Evolutionary conservation across 2,797 vertebrate genomes (phyloP), one percentile per base, ranked within the genome.

Genomic region (Takifugu rubripes): DNA sequence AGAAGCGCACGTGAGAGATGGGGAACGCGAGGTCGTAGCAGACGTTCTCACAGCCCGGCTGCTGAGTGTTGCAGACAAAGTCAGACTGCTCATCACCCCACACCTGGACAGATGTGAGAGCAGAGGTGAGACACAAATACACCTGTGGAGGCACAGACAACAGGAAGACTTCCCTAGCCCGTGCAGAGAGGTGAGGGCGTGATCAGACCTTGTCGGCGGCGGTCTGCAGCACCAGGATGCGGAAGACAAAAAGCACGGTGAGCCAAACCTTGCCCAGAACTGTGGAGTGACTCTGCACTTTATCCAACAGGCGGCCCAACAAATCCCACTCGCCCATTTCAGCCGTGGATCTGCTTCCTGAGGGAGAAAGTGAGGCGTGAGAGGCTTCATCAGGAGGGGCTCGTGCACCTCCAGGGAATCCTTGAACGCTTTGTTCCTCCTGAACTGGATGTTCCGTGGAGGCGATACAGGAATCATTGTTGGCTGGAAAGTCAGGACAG

Each of bases 241-340:
- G 91, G 86, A 99, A 99, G 69, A 99, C 92, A 54, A 99, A 98
- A 25, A 99, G 92, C 56, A 98, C 94, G 0, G 94, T 96, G 75
- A 99, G 92, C 96, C 97, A 99, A 87, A 99, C 90, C 85, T 98
- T 98, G 52, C 96, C 96, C 1, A 98, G 92, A 52, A 93, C 91
- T 0, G 96, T 98, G 0, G 96, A 98, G 77, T 98, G 94, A 64
- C 89, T 92, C 87, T 98, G 95, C 63, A 96, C 96, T 76, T 96
- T 96, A 82, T 98, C 95, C 86, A 98, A 88, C 54, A 98, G 87
- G 54, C 95, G 94, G 49, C 95, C 93, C 16, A 98, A 89, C 67
- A 98, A 91, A 58, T 94, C 91, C 96, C 96, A 98, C 66, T 98
- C 96, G 0, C 94, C 94, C 96, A 98, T 98, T 46, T 87, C 84